Evolutionary conservation across 2,113 vertebrate genomes (phyloP).

Genomic region (Albula goreensis): DNA sequence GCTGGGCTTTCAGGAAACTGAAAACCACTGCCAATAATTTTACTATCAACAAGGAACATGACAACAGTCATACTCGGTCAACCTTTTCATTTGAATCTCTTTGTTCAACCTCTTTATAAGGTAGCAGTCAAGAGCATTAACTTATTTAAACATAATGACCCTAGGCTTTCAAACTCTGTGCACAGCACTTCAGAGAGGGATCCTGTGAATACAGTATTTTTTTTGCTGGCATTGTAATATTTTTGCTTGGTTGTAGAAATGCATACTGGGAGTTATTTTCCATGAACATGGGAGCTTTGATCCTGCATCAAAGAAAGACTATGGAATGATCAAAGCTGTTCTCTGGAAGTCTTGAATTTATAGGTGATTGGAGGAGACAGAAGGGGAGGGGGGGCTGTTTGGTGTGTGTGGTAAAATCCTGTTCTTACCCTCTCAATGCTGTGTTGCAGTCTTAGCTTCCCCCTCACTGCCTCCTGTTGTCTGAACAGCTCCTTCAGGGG

Average conservation of each 20-base stretch:
- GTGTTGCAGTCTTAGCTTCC: constrained; percentile 95
- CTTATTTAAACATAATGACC: constrained; percentile 2
- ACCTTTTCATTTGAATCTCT: constrained; percentile 5
- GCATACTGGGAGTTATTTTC: background rate
- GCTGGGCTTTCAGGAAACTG: background rate
- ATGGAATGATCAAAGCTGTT: constrained; percentile 19
- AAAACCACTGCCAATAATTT: background rate
- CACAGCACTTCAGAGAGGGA: background rate
- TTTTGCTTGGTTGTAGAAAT: background rate
- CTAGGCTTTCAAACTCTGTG: background rate
- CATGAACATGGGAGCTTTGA: background rate
- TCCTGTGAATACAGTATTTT: background rate
- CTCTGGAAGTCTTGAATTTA: background rate
- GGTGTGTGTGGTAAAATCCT: background rate
- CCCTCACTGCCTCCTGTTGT: constrained; percentile 91
- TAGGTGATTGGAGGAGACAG: background rate
- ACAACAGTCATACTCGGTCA: background rate
- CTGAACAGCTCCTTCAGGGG: constrained; percentile 96
- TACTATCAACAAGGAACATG: background rate
- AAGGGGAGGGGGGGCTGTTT: background rate
- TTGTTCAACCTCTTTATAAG: constrained; percentile 14
- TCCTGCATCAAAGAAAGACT: background rate
- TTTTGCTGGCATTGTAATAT: background rate
- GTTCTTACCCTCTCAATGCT: constrained; percentile 94
- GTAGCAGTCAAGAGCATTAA: background rate